phyloP scores from a whole-genome alignment of 2,888 invertebrate genomes.

The Drosophila antonietae region DNA sequence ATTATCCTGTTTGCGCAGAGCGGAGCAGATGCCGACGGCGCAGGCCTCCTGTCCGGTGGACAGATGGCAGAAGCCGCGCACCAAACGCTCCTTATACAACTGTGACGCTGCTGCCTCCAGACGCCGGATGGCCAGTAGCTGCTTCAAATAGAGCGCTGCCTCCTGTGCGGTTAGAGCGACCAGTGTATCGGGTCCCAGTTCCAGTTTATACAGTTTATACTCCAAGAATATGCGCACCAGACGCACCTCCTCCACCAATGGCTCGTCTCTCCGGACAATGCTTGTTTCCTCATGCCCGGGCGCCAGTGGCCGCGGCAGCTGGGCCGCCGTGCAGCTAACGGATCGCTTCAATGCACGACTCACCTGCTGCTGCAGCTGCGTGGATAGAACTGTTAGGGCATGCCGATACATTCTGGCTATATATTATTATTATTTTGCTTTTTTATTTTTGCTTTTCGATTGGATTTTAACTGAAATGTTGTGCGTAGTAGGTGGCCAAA shows the following conservation, averaged over 20 bases:
- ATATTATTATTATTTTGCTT: too few relatives aligned
- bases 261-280: not conserved
- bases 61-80: slow-evolving; percentile 98
- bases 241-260: slow-evolving; percentile 7
- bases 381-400: not conserved
- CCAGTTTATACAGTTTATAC: slow-evolving; percentile 94
- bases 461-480: slow-evolving; percentile 10
- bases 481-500: slow-evolving; percentile 1
- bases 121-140: slow-evolving; percentile 92
- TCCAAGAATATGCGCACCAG: slow-evolving; percentile 16
- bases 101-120: slow-evolving; percentile 97
- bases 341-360: not conserved
- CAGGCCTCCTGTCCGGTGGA: slow-evolving; percentile 94
- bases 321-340: slow-evolving; percentile 14
- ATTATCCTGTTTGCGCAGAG: slow-evolving; percentile 92
- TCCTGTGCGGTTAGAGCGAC: slow-evolving; percentile 92
- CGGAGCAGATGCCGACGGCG: slow-evolving; percentile 91
- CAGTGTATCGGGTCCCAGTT: slow-evolving; percentile 90
- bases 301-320: slow-evolving; percentile 29
- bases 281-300: not conserved
- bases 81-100: slow-evolving; percentile 97
- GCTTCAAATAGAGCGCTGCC: slow-evolving; percentile 90
- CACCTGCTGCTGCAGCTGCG: not conserved
- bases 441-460: not conserved
- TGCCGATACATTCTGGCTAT: slow-evolving; percentile 7